Conservation (phyloP, 35 echinoderm and acorn worm species). For the Eucidaris tribuloides region DNA sequence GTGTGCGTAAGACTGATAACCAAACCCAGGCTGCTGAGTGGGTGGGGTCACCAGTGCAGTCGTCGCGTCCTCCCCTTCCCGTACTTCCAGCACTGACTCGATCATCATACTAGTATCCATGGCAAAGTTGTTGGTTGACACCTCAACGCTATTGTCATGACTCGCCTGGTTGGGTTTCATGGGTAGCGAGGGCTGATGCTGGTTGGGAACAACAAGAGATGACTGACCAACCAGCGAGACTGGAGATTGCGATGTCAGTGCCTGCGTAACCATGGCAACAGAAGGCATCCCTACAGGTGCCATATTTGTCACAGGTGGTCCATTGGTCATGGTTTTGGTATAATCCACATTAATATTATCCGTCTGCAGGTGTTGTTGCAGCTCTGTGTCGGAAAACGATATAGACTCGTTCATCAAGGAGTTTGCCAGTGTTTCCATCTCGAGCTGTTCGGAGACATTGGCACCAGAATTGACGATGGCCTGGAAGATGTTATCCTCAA, state of each 20-base stretch:
- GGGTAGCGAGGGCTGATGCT: not conserved
- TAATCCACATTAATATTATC: slow-evolving; percentile 11
- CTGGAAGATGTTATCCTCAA: slow-evolving; percentile 50
- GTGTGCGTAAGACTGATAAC: slow-evolving; percentile 91
- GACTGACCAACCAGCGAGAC: not conserved
- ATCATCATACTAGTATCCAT: slow-evolving; percentile 94
- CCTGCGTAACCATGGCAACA: slow-evolving; percentile 6
- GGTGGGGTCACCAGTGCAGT: slow-evolving; percentile 29
- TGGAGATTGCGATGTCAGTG: slow-evolving; percentile 28
- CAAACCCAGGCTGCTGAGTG: slow-evolving; percentile 59
- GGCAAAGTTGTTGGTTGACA: slow-evolving; percentile 55
- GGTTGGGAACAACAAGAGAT: not conserved
- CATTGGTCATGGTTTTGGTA: not conserved
- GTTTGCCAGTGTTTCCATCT: slow-evolving; percentile 47
- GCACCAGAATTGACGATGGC: slow-evolving; percentile 41
- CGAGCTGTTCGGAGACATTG: slow-evolving; percentile 13
- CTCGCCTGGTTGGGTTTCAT: not conserved
- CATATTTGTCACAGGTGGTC: slow-evolving; percentile 10
- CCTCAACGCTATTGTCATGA: slow-evolving; percentile 7
- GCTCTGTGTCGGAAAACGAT: slow-evolving; percentile 20
- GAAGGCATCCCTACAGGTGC: not conserved
- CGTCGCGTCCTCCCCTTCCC: slow-evolving; percentile 45
- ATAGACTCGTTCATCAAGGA: slow-evolving; percentile 33
- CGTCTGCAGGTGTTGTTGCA: slow-evolving; percentile 37
- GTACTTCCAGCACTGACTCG: slow-evolving; percentile 74